Percentiles rank a stretch among this genome's conserved stretches.
Evolutionary conservation across 2,888 invertebrate species (phyloP).

Genomic region (Nemoura dubitans): DNA sequence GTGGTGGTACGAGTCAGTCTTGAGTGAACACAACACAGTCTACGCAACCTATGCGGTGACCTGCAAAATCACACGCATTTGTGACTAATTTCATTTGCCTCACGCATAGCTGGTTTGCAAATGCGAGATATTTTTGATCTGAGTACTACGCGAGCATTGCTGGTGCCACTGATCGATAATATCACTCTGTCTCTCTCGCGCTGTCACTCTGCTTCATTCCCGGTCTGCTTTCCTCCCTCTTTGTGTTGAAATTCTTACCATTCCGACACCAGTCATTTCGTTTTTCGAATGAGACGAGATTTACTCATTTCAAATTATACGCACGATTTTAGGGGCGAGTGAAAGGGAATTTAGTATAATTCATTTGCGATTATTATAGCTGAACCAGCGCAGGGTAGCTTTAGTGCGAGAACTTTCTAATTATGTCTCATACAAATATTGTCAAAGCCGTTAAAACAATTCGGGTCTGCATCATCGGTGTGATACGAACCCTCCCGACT

Average conservation of each 20-base stretch:
- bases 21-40: too few species aligned
- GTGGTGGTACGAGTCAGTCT: too few species aligned
- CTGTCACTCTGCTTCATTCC: conserved; percentile 33
- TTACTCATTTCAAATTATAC: conserved; percentile 1
- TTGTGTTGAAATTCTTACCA: conserved; percentile 41
- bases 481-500: neutral
- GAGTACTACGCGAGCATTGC: neutral
- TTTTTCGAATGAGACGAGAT: conserved; percentile 23
- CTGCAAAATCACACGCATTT: too few species aligned
- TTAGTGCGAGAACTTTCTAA: neutral
- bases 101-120: neutral
- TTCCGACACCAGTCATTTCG: conserved; percentile 32
- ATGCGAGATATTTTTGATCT: conserved; percentile 7
- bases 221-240: conserved; percentile 25
- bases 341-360: neutral
- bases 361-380: neutral
- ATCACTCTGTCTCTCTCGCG: conserved; percentile 1
- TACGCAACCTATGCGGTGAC: too few species aligned
- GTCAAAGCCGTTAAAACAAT: conserved; percentile 3
- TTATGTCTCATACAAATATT: conserved; percentile 7
- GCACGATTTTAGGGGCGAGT: neutral
- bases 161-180: neutral
- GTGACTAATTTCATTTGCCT: neutral
- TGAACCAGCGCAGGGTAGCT: neutral
- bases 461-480: neutral